phyloP scores from a whole-genome alignment of 2,888 invertebrate genomes.

The Melanotus villosus region DNA sequence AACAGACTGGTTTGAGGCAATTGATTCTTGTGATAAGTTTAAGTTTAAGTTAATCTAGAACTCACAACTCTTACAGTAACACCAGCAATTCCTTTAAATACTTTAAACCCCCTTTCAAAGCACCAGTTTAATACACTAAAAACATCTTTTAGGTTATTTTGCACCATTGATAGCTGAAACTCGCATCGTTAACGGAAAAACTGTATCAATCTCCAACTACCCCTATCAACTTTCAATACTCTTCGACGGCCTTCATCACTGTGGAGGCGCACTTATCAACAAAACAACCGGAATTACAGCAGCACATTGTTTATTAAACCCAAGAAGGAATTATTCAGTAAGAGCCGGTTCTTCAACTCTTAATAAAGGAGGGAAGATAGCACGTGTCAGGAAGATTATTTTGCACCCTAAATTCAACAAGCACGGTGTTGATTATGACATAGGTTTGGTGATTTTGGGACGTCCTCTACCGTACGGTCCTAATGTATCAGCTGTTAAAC shows the following conservation, averaged over 20 bases:
- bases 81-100: no score
- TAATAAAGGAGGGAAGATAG: background rate
- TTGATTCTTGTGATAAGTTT: no score
- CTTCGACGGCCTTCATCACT: background rate
- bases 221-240: conserved; percentile 26
- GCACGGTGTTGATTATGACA: conserved; percentile 6
- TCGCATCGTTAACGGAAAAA: conserved; percentile 24
- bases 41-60: no score
- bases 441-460: conserved; percentile 23
- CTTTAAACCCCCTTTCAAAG: no score
- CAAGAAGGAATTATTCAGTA: background rate
- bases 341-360: conserved; percentile 13
- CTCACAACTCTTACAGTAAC: no score
- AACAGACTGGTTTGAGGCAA: no score
- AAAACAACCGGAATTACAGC: background rate
- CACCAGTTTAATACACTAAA: no score
- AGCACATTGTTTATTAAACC: conserved; percentile 9
- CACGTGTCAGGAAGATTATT: background rate
- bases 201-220: background rate
- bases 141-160: no score
- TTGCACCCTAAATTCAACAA: conserved; percentile 11
- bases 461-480: background rate
- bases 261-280: conserved; percentile 24
- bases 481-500: background rate
- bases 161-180: no score